Base-by-base conservation (phyloP, 2,888 invertebrate species). In the Rhopalosiphum nymphaeae region DNA sequence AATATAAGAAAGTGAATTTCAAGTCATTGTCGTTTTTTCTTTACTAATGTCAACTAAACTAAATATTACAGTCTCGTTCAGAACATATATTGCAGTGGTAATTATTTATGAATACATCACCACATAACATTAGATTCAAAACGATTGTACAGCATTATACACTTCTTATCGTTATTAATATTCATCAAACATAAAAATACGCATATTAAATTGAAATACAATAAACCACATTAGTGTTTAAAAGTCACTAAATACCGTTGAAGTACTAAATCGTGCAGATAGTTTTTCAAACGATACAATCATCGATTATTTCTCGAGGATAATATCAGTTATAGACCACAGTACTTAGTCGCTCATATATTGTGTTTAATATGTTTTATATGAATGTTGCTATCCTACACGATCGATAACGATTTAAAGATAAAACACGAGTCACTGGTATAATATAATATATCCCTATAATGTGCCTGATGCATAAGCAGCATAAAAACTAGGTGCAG, bases 191-290 rank as follows among this genome's bases (percentile, higher is more conserved):
- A 78, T 16, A 78, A 78, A 78, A 78, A 78, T 78, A 36, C 36
- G 36, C 78, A 42, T 21, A 36, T 36, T 78, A 36, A 36, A 78
- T 78, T 36, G 78, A 78, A 78, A 78, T 36, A 78, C 3, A 78
- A 42, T 78, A 78, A 78, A 78, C 36, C 78, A 78, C 44, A 86
- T 86, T 86, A 53, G n/a, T 49, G 16, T 91, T 91, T 26, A 56
- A 29, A 91, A 78, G 78, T 78, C 78, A 53, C 78, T 26, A 42
- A 26, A 36, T 21, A 90, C n/a, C 57, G 26, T 36, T 4, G 16
- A 5, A 56, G 16, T 36, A 78, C 36, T 78, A 67, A 44, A 46
- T 61, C 90, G 61, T 67, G 44, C 49, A 53, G 49, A 90, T 67
- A 42, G 67, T 90, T 42, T 36, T 25, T 36, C 21, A 7, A 46